Evolutionary conservation across 2,113 vertebrate species (phyloP).

Genomic region (Acanthochromis polyacanthus): DNA sequence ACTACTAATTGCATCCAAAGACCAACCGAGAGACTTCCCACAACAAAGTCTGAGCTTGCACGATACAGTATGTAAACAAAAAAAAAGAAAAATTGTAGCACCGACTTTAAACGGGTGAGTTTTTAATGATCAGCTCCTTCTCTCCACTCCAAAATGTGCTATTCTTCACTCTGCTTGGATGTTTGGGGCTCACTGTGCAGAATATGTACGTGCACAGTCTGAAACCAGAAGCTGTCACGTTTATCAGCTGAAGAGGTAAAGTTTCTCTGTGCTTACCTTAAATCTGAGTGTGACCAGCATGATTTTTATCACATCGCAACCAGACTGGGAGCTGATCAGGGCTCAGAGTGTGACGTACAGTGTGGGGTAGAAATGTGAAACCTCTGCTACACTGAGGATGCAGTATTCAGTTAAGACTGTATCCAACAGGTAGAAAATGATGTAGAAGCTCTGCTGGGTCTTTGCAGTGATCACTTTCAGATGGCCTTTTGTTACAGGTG

Average conservation of each 20-base stretch:
- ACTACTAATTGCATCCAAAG: conserved; percentile 36
- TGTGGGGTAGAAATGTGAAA: background rate
- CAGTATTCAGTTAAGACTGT: conserved; percentile 8
- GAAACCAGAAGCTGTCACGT: too few species aligned
- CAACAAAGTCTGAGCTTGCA: background rate
- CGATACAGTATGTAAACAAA: background rate
- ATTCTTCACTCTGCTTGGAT: background rate
- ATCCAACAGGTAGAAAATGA: background rate
- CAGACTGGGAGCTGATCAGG: too few species aligned
- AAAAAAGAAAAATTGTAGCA: background rate
- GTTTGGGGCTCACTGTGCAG: too few species aligned
- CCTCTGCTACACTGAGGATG: background rate
- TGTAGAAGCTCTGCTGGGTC: too few species aligned
- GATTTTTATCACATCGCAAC: too few species aligned
- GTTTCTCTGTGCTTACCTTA: background rate
- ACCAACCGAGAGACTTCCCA: background rate
- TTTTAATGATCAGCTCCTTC: conserved; percentile 17
- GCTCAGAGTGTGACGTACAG: background rate
- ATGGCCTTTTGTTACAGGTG: too few species aligned
- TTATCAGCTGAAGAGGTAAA: too few species aligned
- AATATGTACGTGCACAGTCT: too few species aligned
- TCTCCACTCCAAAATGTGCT: background rate
- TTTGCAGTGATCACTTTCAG: too few species aligned
- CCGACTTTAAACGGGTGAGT: background rate
- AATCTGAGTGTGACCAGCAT: background rate